phyloP scores from a whole-genome alignment of 2,888 invertebrate species.

The Platycnemis pennipes region DNA sequence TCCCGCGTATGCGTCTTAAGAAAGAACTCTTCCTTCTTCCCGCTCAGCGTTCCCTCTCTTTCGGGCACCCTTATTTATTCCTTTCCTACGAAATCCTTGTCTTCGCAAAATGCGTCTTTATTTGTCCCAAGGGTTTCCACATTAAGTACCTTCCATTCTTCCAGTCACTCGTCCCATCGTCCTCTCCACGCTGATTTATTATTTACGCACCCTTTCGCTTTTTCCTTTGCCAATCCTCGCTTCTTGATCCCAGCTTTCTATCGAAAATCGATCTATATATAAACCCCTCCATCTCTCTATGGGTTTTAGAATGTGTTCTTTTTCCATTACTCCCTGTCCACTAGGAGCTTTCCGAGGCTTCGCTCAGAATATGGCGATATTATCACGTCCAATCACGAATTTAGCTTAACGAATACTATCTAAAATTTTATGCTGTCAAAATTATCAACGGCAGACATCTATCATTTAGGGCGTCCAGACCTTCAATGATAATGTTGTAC shows the following conservation, averaged over 20 bases:
- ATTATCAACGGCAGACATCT: too few relatives aligned
- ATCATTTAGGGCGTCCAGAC: too few relatives aligned
- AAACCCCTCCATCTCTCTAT: not conserved
- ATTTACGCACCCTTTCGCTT: not conserved
- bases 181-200: not conserved
- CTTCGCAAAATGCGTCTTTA: not conserved
- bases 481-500: too few relatives aligned
- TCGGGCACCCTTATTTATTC: not conserved
- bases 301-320: not conserved
- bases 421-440: too few relatives aligned
- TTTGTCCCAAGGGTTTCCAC: not conserved
- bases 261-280: not conserved
- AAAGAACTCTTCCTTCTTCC: not conserved
- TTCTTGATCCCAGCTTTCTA: not conserved
- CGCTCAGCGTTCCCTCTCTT: not conserved
- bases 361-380: too few relatives aligned
- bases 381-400: too few relatives aligned
- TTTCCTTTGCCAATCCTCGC: not conserved
- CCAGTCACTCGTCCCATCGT: not conserved
- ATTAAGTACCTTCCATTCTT: not conserved
- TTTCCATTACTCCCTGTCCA: not conserved
- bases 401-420: too few relatives aligned
- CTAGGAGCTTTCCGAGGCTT: too few relatives aligned
- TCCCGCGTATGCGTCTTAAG: not conserved
- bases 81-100: not conserved